These are phyloP conservation scores for Bombus terrestris DNA, from an alignment of 1,140 invertebrate genomes.

Conservation along the genomic window DNA sequence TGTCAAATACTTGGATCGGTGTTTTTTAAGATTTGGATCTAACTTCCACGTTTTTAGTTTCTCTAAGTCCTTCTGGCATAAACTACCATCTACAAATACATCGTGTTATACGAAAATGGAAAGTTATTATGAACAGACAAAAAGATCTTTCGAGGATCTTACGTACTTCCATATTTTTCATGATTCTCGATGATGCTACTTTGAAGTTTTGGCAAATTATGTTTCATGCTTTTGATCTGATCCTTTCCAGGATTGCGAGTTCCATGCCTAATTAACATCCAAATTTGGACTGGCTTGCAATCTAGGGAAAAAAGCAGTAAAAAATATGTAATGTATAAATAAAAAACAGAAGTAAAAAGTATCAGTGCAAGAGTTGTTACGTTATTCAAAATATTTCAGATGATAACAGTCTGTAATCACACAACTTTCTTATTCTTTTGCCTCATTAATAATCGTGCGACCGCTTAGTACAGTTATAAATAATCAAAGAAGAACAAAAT, in stretches of 20 bases:
- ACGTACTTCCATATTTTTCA: conserved; percentile 64
- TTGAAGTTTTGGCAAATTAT: conserved; percentile 68
- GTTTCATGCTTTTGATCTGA: conserved; percentile 60
- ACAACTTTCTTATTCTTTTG: too few species aligned
- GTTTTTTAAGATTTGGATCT: conserved; percentile 53
- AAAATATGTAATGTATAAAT: neutral
- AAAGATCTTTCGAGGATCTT: neutral
- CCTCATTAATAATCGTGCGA: too few species aligned
- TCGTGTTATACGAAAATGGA: neutral
- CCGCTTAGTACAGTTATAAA: neutral
- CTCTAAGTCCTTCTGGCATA: conserved; percentile 75
- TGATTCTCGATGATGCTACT: conserved; percentile 73
- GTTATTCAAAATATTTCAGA: too few species aligned
- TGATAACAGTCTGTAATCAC: too few species aligned
- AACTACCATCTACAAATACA: conserved; percentile 68
- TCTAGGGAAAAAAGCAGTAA: conserved; percentile 35
- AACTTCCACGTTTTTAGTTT: conserved; percentile 73
- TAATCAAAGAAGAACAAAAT: neutral
- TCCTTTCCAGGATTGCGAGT: conserved; percentile 72
- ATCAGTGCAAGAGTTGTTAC: neutral
- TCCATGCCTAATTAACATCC: conserved; percentile 77
- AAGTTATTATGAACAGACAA: neutral
- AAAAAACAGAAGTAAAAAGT: neutral
- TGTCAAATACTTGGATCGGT: conserved; percentile 57
- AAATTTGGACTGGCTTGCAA: conserved; percentile 76